A percentile compares a stretch with the other conserved stretches of the same genome.
Conservation (phyloP, 2,888 invertebrate species). For the Athalia rosae region DNA sequence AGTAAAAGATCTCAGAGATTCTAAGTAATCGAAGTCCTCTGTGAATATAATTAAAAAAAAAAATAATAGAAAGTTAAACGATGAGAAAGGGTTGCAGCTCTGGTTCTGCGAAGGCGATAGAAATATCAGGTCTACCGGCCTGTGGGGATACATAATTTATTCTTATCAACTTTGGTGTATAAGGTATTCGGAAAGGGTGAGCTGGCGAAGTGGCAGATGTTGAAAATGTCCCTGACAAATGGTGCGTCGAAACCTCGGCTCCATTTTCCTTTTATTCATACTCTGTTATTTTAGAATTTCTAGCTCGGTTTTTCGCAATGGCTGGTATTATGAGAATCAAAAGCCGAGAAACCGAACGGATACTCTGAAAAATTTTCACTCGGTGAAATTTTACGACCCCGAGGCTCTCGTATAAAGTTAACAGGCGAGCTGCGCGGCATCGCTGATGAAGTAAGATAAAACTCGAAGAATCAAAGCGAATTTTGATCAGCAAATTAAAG, state of each 20-base stretch:
- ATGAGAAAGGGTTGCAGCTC: background rate
- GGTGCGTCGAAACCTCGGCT: conserved; percentile 35
- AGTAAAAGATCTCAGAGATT: too few relatives aligned
- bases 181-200: conserved; percentile 25
- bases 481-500: too few relatives aligned
- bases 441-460: too few relatives aligned
- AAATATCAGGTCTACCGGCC: background rate
- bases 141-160: conserved; percentile 15
- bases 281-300: background rate
- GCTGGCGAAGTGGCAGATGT: conserved; percentile 10
- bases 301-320: background rate
- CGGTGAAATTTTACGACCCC: too few relatives aligned
- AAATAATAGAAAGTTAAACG: conserved; percentile 7
- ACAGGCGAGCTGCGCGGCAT: too few relatives aligned
- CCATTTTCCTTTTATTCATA: background rate
- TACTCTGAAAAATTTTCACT: too few relatives aligned
- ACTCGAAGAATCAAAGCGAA: too few relatives aligned
- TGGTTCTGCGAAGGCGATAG: background rate
- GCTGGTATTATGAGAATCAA: too few relatives aligned
- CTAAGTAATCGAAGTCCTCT: too few relatives aligned
- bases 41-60: background rate
- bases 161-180: conserved; percentile 36
- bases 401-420: too few relatives aligned
- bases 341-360: too few relatives aligned
- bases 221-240: conserved; percentile 31